Conservation (phyloP, 2,113 vertebrate species). For the Arizona elegans region DNA sequence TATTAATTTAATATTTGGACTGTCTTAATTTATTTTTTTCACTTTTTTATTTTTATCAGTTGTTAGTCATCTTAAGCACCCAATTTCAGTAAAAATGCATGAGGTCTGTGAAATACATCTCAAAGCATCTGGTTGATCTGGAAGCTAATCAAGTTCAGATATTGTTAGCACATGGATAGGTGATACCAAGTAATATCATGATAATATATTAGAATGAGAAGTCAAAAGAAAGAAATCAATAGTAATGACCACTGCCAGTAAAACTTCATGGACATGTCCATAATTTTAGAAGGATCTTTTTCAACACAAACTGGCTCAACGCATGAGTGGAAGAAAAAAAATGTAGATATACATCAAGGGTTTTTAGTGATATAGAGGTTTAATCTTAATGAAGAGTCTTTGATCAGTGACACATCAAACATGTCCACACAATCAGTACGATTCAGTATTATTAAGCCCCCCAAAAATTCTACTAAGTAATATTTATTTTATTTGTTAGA, state of each 20-base stretch:
- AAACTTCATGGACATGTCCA: not conserved
- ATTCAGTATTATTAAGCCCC: not conserved
- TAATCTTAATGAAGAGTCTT: not conserved
- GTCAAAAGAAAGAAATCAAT: not conserved
- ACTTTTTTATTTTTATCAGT: not conserved
- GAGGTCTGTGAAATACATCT: not conserved
- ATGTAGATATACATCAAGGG: not conserved
- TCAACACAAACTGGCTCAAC: not conserved
- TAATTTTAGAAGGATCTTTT: not conserved
- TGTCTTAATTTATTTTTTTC: not conserved
- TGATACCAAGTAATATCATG: not conserved
- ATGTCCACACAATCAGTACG: not conserved
- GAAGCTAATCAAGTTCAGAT: not conserved
- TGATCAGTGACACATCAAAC: not conserved
- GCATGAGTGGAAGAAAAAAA: not conserved
- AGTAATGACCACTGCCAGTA: not conserved
- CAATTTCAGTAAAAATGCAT: not conserved
- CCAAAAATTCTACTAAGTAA: not conserved
- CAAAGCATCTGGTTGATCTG: not conserved
- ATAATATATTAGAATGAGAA: not conserved
- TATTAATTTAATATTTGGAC: not conserved
- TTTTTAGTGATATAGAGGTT: not conserved
- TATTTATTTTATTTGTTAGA: not conserved
- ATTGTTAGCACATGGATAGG: not conserved
- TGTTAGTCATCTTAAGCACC: not conserved